A percentile compares a stretch with the other conserved stretches of the same genome.
Conservation (phyloP, 2,797 vertebrate species). For the Rhabdophis nuchalis region DNA sequence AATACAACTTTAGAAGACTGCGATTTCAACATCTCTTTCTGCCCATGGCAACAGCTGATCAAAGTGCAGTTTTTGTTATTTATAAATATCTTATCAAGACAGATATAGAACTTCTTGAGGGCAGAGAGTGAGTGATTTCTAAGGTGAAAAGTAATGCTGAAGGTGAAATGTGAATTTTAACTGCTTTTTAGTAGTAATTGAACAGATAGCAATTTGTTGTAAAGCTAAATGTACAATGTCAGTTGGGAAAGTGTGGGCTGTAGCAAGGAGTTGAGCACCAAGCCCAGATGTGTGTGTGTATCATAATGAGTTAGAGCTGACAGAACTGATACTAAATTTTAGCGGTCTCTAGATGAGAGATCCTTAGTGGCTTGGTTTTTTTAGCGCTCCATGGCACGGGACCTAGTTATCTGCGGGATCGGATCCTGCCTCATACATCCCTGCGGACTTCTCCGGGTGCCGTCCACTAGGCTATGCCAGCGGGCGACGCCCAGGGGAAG, state of each 20-base stretch:
- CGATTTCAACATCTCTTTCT: conserved; percentile 20
- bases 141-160: neutral
- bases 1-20: conserved; percentile 13
- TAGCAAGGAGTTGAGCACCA: neutral
- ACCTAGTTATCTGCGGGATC: too few species aligned
- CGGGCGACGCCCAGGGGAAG: too few species aligned
- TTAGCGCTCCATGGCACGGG: too few species aligned
- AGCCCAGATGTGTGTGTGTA: neutral
- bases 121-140: neutral
- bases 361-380: too few species aligned
- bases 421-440: too few species aligned
- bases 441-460: too few species aligned
- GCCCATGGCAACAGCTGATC: neutral
- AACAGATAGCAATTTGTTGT: neutral
- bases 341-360: neutral
- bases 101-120: conserved; percentile 9
- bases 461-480: too few species aligned
- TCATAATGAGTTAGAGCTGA: neutral
- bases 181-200: neutral
- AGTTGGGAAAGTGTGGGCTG: neutral
- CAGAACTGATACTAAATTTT: neutral
- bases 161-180: conserved; percentile 10
- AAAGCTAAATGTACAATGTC: neutral
- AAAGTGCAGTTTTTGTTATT: conserved; percentile 38
- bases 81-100: conserved; percentile 21